Conservation (phyloP, 2,888 invertebrate genomes). For the Siphlonurus alternatus region DNA sequence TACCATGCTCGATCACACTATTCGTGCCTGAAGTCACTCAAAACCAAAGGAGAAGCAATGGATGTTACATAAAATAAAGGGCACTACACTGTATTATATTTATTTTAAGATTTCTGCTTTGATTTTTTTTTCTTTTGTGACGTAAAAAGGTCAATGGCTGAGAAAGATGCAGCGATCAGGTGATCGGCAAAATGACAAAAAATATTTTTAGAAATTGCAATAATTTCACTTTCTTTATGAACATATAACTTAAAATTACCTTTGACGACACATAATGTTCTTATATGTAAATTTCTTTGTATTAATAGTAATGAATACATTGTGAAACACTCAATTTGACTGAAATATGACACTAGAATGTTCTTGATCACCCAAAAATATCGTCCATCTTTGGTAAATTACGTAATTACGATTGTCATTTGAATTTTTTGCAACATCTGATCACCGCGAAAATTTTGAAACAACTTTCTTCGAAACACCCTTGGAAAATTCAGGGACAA, state of each 20-base stretch:
- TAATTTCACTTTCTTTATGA: not conserved
- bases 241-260: not conserved
- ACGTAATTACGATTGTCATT: not conserved
- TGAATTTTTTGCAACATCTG: not conserved
- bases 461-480: too few species aligned
- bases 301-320: not conserved
- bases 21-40: too few species aligned
- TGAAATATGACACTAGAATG: not conserved
- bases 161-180: not conserved
- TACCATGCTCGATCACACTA: too few species aligned
- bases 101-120: not conserved
- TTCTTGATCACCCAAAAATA: not conserved
- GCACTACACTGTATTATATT: not conserved
- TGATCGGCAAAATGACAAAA: not conserved
- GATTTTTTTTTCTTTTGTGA: not conserved
- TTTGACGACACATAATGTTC: not conserved
- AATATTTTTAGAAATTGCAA: not conserved
- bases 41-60: too few species aligned
- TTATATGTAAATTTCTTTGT: not conserved
- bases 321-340: not conserved
- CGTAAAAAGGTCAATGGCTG: not conserved
- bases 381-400: not conserved
- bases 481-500: too few species aligned
- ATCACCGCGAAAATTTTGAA: too few species aligned
- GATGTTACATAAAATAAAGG: not conserved